Conservation (phyloP, 2,113 vertebrate genomes). For the Neoarius graeffei region DNA sequence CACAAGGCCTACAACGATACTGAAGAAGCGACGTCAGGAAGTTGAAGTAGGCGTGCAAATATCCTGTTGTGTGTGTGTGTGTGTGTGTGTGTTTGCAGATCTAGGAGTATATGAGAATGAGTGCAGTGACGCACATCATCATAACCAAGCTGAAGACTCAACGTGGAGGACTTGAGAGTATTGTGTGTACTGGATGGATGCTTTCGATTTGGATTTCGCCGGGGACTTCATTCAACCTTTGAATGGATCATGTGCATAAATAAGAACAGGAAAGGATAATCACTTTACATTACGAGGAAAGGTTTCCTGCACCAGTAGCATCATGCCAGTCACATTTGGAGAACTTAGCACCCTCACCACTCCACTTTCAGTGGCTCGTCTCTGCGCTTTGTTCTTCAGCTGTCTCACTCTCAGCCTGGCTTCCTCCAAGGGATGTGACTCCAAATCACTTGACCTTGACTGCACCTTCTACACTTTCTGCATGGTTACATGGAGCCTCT, state of each 20-base stretch:
- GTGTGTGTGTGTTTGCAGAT: background rate
- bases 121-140: background rate
- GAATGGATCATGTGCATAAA: background rate
- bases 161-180: background rate
- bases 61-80: constrained; percentile 14
- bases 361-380: constrained; percentile 67
- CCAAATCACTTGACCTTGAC: rapidly evolving
- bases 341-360: constrained; percentile 69
- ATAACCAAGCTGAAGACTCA: background rate
- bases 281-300: background rate
- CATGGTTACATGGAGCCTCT: constrained; percentile 76
- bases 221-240: background rate
- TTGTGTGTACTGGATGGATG: background rate
- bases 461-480: constrained; percentile 59
- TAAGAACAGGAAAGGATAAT: background rate
- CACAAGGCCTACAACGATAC: constrained; percentile 55
- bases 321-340: constrained; percentile 74
- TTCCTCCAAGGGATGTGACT: constrained; percentile 18
- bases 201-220: constrained; percentile 4
- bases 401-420: constrained; percentile 73
- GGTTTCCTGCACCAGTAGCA: background rate
- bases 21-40: constrained; percentile 61
- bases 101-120: background rate
- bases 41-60: constrained; percentile 39
- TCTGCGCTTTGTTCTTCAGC: constrained; percentile 63